These are phyloP conservation scores for Aphaenogaster ashmeadi DNA, from an alignment of 1,140 invertebrate genomes.

Conservation along the genomic window DNA sequence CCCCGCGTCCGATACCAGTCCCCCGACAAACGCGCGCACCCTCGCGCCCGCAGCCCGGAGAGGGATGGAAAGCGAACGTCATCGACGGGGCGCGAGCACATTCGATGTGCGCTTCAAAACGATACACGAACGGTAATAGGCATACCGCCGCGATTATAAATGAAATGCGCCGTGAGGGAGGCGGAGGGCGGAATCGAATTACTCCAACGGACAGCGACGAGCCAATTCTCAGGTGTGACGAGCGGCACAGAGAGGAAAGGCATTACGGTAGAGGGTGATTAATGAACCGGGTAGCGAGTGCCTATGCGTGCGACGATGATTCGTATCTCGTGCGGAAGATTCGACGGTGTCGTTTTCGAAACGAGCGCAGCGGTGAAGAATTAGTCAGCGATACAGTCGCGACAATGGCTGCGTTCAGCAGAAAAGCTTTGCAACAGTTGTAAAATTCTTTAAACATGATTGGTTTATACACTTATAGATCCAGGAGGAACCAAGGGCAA, in stretches of 20 bases:
- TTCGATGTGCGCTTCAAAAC: slow-evolving; percentile 58
- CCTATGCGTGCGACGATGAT: neutral
- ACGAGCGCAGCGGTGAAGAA: neutral
- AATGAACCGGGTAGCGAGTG: slow-evolving; percentile 30
- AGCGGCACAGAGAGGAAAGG: slow-evolving; percentile 6
- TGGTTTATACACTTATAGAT: no score
- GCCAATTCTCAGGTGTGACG: slow-evolving; percentile 49
- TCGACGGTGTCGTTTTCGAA: neutral
- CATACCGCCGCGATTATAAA: slow-evolving; percentile 78
- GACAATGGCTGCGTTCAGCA: no score
- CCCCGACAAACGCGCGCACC: slow-evolving; percentile 44
- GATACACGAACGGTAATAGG: slow-evolving; percentile 76
- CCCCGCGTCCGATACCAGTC: slow-evolving; percentile 23
- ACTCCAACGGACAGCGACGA: slow-evolving; percentile 52
- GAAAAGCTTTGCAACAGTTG: no score
- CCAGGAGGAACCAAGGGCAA: no score
- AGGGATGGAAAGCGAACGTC: slow-evolving; percentile 3
- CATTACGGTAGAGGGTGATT: slow-evolving; percentile 30
- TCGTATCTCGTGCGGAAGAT: neutral
- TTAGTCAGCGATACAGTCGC: neutral
- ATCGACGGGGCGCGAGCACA: slow-evolving; percentile 52
- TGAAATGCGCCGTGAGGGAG: slow-evolving; percentile 66
- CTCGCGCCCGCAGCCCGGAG: slow-evolving; percentile 27
- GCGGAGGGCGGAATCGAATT: slow-evolving; percentile 66
- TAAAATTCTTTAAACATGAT: no score